Evolutionary conservation across 2,113 vertebrate species (phyloP), one percentile per base, ranked within the genome.

Genomic region (Onychostruthus taczanowskii): DNA sequence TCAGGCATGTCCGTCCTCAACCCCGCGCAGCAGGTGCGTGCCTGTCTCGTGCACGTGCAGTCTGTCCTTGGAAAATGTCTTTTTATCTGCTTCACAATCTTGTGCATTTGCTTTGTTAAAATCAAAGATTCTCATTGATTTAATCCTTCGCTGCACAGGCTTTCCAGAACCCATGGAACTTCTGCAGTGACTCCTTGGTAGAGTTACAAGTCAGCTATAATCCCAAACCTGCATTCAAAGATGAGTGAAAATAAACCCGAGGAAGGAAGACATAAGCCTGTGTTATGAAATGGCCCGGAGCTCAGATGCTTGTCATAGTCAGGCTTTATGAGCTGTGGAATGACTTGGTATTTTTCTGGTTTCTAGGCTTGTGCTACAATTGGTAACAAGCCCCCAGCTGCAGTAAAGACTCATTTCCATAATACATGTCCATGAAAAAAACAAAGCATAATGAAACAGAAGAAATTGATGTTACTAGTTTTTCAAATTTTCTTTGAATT

Each of bases 21-120:
- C 67, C 28, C 3, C 0, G 0, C 2, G 3, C 20, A 62, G 59
- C 44, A 68, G 44, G 20, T 56, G 14, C 0, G 0, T 68, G 52
- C 58, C 61, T 68, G 39, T 15, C 11, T 50, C 0, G 0, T 22
- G 28, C 35, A 11, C 0, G 0, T 70, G 46, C 56, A 31, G 44
- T n/a, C 66, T 85, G 66, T 49, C 84, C 74, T 82, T 91, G 66
- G 53, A 64, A 90, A 79, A 64, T 6, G 8, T 26, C 41, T 87
- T 93, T 67, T 82, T 53, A 56, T 73, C 72, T 80, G 2, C 75
- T 74, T 68, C 28, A 2, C 2, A 0, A 33, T 80, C 72, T 52
- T 52, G 35, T 70, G 33, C 0, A 0, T 39, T 58, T 77, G 37
- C 55, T 28, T 44, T 86, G 39, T 70, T 94, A 88, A 81, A 90